Conservation (phyloP, 1,140 invertebrate genomes). For the Bombus superbus region DNA sequence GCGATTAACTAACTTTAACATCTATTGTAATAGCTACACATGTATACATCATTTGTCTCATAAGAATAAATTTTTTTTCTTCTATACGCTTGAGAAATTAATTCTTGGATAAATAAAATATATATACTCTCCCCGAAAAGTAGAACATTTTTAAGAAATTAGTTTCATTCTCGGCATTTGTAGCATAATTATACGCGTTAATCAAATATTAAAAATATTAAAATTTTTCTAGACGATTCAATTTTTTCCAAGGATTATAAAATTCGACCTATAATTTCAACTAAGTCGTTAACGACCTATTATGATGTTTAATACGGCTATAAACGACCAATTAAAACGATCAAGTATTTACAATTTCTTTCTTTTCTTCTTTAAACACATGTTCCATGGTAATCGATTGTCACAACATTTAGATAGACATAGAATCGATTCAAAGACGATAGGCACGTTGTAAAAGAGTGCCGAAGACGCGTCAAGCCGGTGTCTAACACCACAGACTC, state of each 20-base stretch:
- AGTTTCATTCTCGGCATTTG: background rate
- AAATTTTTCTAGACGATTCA: background rate
- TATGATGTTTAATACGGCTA: background rate
- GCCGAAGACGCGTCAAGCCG: slow-evolving; percentile 33
- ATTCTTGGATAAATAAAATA: no score
- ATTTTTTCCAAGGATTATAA: background rate
- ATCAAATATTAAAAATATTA: background rate
- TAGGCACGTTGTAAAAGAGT: slow-evolving; percentile 22
- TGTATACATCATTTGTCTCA: no score
- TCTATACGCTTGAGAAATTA: no score
- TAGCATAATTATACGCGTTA: background rate
- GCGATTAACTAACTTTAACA: background rate
- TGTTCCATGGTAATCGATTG: background rate
- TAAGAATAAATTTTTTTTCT: no score
- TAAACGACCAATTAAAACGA: no score
- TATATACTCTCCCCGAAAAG: background rate
- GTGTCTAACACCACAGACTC: slow-evolving; percentile 61
- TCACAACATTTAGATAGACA: background rate
- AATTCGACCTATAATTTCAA: background rate
- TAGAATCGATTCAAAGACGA: background rate
- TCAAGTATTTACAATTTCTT: background rate
- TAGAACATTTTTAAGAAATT: background rate
- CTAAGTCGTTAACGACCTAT: background rate
- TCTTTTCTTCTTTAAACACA: background rate
- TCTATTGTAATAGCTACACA: background rate